Percentiles rank a stretch among this genome's conserved stretches.
phyloP scores from a whole-genome alignment of 2,888 invertebrate genomes.

The Ditula angustiorana region DNA sequence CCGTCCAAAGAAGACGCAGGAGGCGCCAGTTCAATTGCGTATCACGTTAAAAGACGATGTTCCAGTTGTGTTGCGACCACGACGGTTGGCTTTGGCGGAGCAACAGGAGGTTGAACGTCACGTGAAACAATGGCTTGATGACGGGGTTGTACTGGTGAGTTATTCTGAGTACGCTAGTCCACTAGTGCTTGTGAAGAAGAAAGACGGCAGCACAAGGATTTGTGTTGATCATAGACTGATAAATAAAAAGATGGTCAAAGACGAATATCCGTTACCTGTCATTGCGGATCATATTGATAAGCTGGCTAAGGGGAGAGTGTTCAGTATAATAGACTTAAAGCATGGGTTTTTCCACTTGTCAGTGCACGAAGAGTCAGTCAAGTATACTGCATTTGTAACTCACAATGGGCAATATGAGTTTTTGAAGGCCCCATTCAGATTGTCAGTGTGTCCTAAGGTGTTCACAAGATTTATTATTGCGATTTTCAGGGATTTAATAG shows the following conservation, averaged over 20 bases:
- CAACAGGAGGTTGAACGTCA: no score
- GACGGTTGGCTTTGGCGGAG: not conserved
- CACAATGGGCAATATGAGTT: constrained; percentile 3
- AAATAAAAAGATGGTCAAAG: not conserved
- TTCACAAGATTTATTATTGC: not conserved
- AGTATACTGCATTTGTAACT: not conserved
- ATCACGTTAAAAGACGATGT: constrained; percentile 7
- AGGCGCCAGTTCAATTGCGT: constrained; percentile 3
- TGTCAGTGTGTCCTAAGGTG: not conserved
- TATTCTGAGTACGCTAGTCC: not conserved
- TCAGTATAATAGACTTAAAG: not conserved
- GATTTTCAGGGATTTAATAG: constrained; percentile 11
- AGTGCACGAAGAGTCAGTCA: not conserved
- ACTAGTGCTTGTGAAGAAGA: not conserved
- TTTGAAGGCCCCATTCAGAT: not conserved
- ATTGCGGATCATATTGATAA: constrained; percentile 29
- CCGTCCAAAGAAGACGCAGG: not conserved
- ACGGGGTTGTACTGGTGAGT: no score
- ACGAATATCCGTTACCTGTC: constrained; percentile 26
- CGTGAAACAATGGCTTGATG: constrained; percentile 44
- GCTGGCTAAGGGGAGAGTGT: not conserved
- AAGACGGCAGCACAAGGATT: not conserved
- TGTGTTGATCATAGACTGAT: not conserved
- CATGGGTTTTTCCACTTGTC: not conserved
- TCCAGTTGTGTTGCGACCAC: not conserved